Percentiles rank a stretch among this genome's conserved stretches.
Evolutionary conservation across 2,888 invertebrate genomes (phyloP).

Genomic region (Therioaphis trifolii): DNA sequence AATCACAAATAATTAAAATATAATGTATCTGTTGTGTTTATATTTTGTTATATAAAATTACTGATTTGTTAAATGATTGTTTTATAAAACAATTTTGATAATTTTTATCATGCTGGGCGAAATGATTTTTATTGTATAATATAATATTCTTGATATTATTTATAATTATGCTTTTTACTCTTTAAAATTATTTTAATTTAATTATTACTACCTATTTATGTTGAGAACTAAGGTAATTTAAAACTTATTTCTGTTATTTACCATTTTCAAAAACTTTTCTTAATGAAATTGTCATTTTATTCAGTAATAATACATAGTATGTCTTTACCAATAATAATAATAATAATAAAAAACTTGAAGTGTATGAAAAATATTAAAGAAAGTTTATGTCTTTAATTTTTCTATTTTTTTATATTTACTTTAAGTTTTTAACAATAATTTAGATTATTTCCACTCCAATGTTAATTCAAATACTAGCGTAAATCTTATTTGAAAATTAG

Average conservation of each 20-base stretch:
- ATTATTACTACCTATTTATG: conserved; percentile 7
- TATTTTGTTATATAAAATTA: conserved; percentile 6
- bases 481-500: conserved; percentile 7
- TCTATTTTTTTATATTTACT: conserved; percentile 5
- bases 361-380: not conserved
- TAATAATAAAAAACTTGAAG: not conserved
- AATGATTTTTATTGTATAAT: conserved; percentile 27
- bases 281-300: not conserved
- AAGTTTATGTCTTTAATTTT: not conserved
- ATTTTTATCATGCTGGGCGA: conserved; percentile 22
- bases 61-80: not conserved
- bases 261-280: not conserved
- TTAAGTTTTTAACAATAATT: conserved; percentile 20
- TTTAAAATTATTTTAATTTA: conserved; percentile 11
- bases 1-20: conserved; percentile 20
- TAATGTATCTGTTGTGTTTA: conserved; percentile 34
- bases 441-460: not conserved
- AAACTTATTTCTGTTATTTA: no score
- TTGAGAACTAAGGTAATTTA: not conserved
- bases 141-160: conserved; percentile 7
- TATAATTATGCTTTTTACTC: conserved; percentile 8
- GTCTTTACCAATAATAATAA: not conserved
- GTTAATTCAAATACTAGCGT: conserved; percentile 1
- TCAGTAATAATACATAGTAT: not conserved
- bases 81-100: conserved; percentile 12